Conservation (phyloP, 2,113 vertebrate genomes). For the Phylloscopus trochilus region DNA sequence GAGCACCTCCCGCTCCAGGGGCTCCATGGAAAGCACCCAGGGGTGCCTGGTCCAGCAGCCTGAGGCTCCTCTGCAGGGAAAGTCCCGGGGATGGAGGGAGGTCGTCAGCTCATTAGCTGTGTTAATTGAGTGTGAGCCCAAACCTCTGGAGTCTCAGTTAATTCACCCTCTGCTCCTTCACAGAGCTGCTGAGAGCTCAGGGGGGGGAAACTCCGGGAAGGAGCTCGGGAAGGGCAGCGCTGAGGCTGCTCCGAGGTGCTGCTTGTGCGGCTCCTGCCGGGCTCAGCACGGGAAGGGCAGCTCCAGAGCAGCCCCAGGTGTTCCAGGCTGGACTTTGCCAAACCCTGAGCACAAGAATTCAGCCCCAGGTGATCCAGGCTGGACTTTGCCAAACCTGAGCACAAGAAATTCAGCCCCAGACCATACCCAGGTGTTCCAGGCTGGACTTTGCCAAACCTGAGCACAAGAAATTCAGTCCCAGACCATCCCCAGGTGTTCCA, state of each 20-base stretch:
- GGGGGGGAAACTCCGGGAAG: background rate
- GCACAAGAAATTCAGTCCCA: background rate
- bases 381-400: too few relatives aligned
- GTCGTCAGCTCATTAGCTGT: background rate
- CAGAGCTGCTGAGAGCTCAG: background rate
- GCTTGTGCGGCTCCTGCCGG: background rate
- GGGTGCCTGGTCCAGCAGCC: background rate
- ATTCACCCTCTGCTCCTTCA: background rate
- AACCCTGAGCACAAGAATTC: background rate
- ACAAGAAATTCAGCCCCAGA: background rate
- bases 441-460: background rate
- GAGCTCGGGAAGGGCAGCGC: background rate
- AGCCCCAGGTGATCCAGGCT: background rate
- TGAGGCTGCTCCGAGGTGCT: background rate
- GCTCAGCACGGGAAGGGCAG: background rate
- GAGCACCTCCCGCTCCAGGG: background rate
- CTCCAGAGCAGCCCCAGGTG: background rate
- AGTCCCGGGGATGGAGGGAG: background rate
- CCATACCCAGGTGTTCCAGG: background rate
- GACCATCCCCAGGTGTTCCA: background rate
- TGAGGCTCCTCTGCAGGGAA: background rate
- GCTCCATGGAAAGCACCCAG: fast-evolving
- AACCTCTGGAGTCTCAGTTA: too few relatives aligned
- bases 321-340: background rate
- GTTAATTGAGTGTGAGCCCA: background rate